Evolutionary conservation across 2,888 invertebrate species (phyloP).

Genomic region (Frankliniella intonsa): DNA sequence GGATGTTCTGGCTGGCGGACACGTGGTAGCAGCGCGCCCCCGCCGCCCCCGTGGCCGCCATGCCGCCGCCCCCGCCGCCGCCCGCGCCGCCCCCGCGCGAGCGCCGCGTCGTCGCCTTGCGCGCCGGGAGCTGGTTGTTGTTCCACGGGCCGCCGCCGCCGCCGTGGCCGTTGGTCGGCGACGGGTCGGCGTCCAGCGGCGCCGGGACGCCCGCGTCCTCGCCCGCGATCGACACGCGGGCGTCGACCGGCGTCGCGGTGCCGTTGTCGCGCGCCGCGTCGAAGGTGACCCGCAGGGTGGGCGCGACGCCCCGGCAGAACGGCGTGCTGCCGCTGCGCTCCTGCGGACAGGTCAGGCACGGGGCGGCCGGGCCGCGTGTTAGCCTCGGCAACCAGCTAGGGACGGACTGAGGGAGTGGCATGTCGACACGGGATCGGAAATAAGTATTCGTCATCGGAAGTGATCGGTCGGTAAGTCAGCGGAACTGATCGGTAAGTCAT

Average conservation of each 20-base stretch:
- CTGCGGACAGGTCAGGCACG: constrained; percentile 33
- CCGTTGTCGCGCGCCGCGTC: constrained; percentile 6
- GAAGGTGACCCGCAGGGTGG: constrained; percentile 5
- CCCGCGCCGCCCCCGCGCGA: constrained; percentile 42
- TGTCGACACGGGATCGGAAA: too few species aligned
- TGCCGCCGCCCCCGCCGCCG: constrained; percentile 46
- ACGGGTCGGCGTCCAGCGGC: background rate
- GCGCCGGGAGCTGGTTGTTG: constrained; percentile 36
- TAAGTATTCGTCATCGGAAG: too few species aligned
- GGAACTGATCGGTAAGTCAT: too few species aligned
- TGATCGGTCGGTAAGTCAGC: too few species aligned
- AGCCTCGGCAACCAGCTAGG: too few species aligned
- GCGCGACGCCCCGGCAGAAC: constrained; percentile 31
- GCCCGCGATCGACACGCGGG: constrained; percentile 54
- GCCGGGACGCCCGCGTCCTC: constrained; percentile 43
- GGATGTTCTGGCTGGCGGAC: constrained; percentile 67
- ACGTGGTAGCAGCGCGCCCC: constrained; percentile 47
- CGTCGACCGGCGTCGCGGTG: constrained; percentile 50
- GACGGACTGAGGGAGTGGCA: too few species aligned
- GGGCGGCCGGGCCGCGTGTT: background rate
- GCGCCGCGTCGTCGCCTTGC: constrained; percentile 46
- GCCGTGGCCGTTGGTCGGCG: constrained; percentile 46
- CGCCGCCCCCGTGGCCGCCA: constrained; percentile 42
- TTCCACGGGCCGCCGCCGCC: constrained; percentile 36
- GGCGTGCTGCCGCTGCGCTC: background rate